Evolutionary conservation across 2,113 vertebrate genomes (phyloP).

Genomic region (Leucoraja erinaceus): DNA sequence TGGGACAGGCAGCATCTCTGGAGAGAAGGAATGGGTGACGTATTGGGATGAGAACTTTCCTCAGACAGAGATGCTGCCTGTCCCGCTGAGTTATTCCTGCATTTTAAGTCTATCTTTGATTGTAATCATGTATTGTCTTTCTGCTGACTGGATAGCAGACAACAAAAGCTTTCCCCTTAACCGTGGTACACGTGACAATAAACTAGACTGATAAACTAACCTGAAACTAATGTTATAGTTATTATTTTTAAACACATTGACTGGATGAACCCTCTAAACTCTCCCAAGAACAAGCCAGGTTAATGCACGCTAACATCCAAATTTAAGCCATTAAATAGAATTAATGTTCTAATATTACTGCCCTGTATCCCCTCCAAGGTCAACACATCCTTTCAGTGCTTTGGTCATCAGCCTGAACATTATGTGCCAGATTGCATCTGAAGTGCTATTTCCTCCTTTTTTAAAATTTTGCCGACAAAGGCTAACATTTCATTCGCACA

Average conservation of each 20-base stretch:
- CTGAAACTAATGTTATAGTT: no score
- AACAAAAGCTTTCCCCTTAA: no score
- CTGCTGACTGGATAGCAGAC: no score
- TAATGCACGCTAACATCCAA: background rate
- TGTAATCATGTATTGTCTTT: no score
- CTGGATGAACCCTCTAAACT: background rate
- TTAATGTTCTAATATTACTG: background rate
- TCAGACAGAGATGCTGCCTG: no score
- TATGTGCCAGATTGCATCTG: background rate
- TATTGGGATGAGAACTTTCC: no score
- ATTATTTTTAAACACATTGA: background rate
- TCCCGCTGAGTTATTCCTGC: no score
- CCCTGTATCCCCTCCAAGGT: background rate
- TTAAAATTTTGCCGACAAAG: background rate
- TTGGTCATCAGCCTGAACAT: background rate
- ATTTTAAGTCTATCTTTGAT: no score
- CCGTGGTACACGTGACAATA: no score
- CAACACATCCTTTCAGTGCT: background rate
- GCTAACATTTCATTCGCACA: background rate
- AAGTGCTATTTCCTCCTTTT: background rate
- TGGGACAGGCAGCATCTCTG: no score
- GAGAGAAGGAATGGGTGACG: no score
- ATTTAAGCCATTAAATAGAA: background rate
- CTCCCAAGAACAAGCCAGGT: background rate
- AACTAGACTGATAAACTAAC: no score